Evolutionary conservation across 2,888 invertebrate species (phyloP), one percentile per base, ranked within the genome.

Genomic region (Ennomos quercinarius): DNA sequence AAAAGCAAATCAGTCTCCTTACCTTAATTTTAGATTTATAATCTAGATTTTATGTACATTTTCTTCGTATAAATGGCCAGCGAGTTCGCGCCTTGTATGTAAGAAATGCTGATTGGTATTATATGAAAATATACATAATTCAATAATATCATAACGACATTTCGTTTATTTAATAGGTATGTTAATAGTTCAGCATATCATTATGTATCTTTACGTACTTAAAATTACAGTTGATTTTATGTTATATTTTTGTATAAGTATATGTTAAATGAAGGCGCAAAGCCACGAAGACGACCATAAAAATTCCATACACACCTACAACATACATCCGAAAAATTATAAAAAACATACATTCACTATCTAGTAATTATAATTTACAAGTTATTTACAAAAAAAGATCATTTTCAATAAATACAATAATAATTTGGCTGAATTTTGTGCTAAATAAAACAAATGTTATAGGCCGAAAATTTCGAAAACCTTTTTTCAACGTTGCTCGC

Each of bases 1-100:
- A 76, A 87, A 87, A 87, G 83, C 82, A 87, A 91, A 89, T 91
- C 91, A 91, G 91, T 91, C 91, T 86, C 84, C 60, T 91, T 87
- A 89, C 81, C 83, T 86, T 88, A 88, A 70, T 79, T 84, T 85
- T 82, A 86, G 70, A 76, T 44, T 55, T 51, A 58, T 76, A 74
- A 73, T 80, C 82, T 89, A 86, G 59, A 65, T 75, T 77, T 78
- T 87, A 89, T 89, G 70, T 87, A 89, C 87, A 89, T 72, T 74
- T 80, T 78, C 68, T 71, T 66, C 63, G 58, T 67, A 27, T 27
- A 61, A n/a, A 62, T 76, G 69, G 58, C 61, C 27, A 69, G 66
- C 73, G 64, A 72, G 68, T 72, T 72, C 63, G 72, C 70, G 72
- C 70, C 76, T 67, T 48, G 13, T 37, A 45, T 46, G 47, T 46